Evolutionary conservation across 2,113 vertebrate species (phyloP).

Genomic region (Daphoenositta chrysoptera): DNA sequence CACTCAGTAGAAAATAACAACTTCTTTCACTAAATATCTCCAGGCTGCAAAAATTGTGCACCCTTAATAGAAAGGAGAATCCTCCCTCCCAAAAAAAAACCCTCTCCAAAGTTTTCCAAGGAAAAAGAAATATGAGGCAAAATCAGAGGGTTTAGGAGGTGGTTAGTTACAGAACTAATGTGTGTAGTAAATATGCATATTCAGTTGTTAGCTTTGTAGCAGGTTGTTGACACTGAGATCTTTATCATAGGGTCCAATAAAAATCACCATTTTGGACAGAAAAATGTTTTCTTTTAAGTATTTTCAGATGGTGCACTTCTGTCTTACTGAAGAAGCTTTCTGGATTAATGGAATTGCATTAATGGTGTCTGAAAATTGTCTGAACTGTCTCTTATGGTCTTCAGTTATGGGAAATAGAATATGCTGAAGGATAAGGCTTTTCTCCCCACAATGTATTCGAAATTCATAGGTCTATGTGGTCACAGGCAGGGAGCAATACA

Average conservation of each 20-base stretch:
- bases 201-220: background rate
- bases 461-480: background rate
- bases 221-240: background rate
- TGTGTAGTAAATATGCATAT: background rate
- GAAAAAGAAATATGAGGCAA: background rate
- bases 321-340: too few relatives aligned
- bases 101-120: background rate
- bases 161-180: background rate
- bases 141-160: background rate
- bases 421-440: background rate
- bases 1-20: background rate
- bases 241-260: background rate
- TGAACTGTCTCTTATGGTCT: background rate
- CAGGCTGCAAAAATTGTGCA: background rate
- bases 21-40: background rate
- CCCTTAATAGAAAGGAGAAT: background rate
- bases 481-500: background rate
- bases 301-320: too few relatives aligned
- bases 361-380: background rate
- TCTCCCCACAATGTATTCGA: background rate
- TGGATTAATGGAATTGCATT: background rate
- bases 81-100: rapidly evolving
- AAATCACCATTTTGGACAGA: background rate
- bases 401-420: background rate
- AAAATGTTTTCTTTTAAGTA: background rate